Percentiles rank a stretch among this genome's conserved stretches.
Conservation (phyloP, 2,797 vertebrate genomes). For the Alauda arvensis region DNA sequence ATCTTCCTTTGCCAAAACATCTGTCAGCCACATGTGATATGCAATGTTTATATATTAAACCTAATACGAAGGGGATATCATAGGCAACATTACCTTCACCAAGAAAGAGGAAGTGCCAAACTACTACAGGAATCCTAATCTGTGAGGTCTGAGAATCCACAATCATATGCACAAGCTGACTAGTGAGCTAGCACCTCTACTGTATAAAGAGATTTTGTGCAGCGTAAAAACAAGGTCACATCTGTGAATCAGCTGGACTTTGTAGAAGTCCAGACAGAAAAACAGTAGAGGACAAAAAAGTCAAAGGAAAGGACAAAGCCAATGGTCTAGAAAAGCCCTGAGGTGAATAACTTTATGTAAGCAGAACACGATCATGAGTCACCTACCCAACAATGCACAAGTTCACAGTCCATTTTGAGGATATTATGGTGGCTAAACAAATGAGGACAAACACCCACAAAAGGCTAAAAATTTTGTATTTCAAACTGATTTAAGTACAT, state of each 20-base stretch:
- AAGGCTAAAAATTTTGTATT: not conserved
- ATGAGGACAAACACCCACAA: not conserved
- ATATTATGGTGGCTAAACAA: not conserved
- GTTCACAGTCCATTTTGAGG: not conserved
- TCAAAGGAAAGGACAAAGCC: constrained; percentile 48
- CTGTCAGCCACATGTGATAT: not conserved
- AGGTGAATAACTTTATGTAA: constrained; percentile 28
- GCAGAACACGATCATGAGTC: not conserved
- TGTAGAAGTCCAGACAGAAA: not conserved
- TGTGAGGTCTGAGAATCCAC: not conserved
- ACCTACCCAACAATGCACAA: not conserved
- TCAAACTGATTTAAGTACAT: not conserved
- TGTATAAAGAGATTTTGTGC: not conserved
- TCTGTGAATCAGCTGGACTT: constrained; percentile 13
- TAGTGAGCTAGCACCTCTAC: not conserved
- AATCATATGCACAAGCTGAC: not conserved
- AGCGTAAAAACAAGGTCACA: not conserved
- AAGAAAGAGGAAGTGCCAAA: not conserved
- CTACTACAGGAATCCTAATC: not conserved
- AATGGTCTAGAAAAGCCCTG: constrained; percentile 17
- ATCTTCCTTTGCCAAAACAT: not conserved
- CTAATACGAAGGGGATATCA: not conserved
- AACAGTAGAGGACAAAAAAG: constrained; percentile 23
- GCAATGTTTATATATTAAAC: not conserved
- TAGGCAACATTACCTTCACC: too few species aligned